A percentile compares a stretch with the other conserved stretches of the same genome.
These are phyloP conservation scores for Ceratina australensis DNA, from an alignment of 1,140 invertebrate species.

Conservation along the genomic window DNA sequence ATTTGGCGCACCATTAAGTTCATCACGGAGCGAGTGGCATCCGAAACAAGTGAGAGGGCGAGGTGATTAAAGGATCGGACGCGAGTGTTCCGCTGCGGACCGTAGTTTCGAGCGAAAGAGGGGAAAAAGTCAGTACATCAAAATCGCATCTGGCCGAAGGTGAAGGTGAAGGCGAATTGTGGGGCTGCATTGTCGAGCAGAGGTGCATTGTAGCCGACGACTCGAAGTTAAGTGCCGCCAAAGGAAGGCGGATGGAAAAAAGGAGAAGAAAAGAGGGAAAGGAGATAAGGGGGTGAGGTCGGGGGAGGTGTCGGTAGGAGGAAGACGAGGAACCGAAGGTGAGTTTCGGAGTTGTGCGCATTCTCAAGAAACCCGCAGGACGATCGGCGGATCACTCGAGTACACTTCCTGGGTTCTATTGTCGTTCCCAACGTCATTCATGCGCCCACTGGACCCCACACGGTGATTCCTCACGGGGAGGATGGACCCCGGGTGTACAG, in stretches of 20 bases:
- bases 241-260: slow-evolving; percentile 38
- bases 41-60: neutral
- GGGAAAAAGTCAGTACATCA: slow-evolving; percentile 67
- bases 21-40: neutral
- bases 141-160: slow-evolving; percentile 66
- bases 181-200: slow-evolving; percentile 55
- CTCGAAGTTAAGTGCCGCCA: slow-evolving; percentile 71
- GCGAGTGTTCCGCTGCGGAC: neutral
- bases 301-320: neutral
- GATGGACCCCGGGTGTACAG: slow-evolving; percentile 19
- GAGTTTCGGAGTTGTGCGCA: slow-evolving; percentile 53
- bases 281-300: too few relatives aligned
- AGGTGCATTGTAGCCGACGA: slow-evolving; percentile 58
- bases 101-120: slow-evolving; percentile 14
- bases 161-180: slow-evolving; percentile 41
- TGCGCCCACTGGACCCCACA: slow-evolving; percentile 72
- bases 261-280: slow-evolving; percentile 32
- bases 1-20: slow-evolving; percentile 1
- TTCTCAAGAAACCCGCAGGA: slow-evolving; percentile 56
- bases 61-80: slow-evolving; percentile 24
- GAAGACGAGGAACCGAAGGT: slow-evolving; percentile 31
- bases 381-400: slow-evolving; percentile 71
- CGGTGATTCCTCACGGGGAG: slow-evolving; percentile 65
- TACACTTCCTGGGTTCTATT: slow-evolving; percentile 75
- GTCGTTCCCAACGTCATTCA: slow-evolving; percentile 68